phyloP scores from a whole-genome alignment of 2,888 invertebrate species.

The Torymus tubicola region DNA sequence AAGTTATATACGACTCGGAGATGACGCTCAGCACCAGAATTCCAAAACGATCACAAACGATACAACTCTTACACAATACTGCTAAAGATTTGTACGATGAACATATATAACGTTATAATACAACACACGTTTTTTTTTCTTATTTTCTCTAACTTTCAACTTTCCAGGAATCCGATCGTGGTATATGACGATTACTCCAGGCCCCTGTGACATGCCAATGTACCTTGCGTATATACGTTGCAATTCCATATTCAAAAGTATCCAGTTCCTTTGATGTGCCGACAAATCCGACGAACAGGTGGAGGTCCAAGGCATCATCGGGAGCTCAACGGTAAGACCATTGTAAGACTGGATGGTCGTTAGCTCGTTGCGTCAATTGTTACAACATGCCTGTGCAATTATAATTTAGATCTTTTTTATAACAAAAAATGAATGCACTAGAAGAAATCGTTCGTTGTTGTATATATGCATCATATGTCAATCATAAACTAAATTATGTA shows the following conservation, averaged over 20 bases:
- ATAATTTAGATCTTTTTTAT: conserved; percentile 10
- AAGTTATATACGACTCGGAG: too few relatives aligned
- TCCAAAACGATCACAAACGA: too few relatives aligned
- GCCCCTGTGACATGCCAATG: conserved; percentile 80
- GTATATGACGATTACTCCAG: conserved; percentile 73
- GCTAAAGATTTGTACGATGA: too few relatives aligned
- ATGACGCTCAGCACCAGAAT: too few relatives aligned
- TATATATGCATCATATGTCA: too few relatives aligned
- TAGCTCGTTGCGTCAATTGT: conserved; percentile 23
- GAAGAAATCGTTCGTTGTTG: too few relatives aligned
- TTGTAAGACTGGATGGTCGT: conserved; percentile 80
- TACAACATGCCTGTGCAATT: not conserved
- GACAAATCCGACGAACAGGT: conserved; percentile 79
- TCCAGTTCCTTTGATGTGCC: conserved; percentile 79
- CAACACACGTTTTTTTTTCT: too few relatives aligned
- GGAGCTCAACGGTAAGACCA: conserved; percentile 79
- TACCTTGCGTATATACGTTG: conserved; percentile 75
- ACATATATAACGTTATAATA: too few relatives aligned
- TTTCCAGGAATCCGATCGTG: conserved; percentile 63
- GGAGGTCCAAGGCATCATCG: conserved; percentile 78
- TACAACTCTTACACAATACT: too few relatives aligned
- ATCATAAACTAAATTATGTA: too few relatives aligned
- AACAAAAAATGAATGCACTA: conserved; percentile 45
- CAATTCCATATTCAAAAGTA: conserved; percentile 76
- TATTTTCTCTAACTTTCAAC: not conserved